A percentile compares a stretch with the other conserved stretches of the same genome.
Conservation (phyloP, 2,888 invertebrate genomes). For the Drymonia ruficornis region DNA sequence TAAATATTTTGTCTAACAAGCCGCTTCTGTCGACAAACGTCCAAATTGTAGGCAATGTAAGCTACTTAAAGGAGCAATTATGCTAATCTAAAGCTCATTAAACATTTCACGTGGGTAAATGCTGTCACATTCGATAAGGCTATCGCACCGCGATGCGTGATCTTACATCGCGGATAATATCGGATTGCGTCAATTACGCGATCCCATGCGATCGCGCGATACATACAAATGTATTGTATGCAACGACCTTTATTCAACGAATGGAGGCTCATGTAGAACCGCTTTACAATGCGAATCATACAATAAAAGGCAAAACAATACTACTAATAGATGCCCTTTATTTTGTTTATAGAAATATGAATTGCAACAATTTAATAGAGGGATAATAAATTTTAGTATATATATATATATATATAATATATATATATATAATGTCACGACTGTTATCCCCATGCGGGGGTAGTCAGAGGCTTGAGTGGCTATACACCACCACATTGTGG, state of each 20-base stretch:
- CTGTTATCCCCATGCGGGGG: too few relatives aligned
- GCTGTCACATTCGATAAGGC: constrained; percentile 73
- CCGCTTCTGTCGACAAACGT: not conserved
- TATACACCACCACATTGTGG: too few relatives aligned
- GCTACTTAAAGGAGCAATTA: constrained; percentile 59
- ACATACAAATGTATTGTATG: constrained; percentile 78
- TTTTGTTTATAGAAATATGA: constrained; percentile 14
- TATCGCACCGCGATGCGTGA: constrained; percentile 73
- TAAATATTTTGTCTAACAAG: not conserved
- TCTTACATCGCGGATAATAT: constrained; percentile 79
- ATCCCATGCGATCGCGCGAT: constrained; percentile 73
- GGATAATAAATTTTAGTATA: not conserved
- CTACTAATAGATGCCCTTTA: constrained; percentile 22
- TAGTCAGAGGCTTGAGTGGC: too few relatives aligned
- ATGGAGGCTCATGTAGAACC: constrained; percentile 26
- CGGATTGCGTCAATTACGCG: constrained; percentile 82
- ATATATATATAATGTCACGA: too few relatives aligned
- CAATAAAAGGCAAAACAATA: constrained; percentile 28
- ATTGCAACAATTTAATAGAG: constrained; percentile 3
- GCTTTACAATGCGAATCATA: constrained; percentile 32
- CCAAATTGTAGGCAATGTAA: not conserved
- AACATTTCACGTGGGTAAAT: constrained; percentile 68
- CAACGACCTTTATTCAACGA: constrained; percentile 63
- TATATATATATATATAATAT: not conserved
- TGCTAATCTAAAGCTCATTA: constrained; percentile 71